A percentile compares a stretch with the other conserved stretches of the same genome.
Evolutionary conservation across 2,888 invertebrate genomes (phyloP).

Genomic region (Cheilosia scutellata): DNA sequence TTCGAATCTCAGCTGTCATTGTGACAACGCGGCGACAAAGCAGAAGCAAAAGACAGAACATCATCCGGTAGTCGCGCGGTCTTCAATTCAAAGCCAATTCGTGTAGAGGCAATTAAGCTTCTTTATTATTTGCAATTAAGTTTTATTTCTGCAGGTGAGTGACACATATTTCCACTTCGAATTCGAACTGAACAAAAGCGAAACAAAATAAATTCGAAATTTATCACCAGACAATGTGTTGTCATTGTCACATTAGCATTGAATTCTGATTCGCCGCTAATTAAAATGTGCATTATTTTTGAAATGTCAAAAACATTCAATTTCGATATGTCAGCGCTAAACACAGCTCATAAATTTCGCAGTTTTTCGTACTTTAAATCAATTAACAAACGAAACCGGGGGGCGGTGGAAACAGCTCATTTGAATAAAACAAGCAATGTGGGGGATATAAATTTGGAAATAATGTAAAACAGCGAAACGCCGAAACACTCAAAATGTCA

Average conservation of each 20-base stretch:
- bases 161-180: constrained; percentile 56
- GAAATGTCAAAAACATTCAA: constrained; percentile 68
- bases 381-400: constrained; percentile 48
- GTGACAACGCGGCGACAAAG: constrained; percentile 30
- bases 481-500: constrained; percentile 67
- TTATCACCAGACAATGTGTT: constrained; percentile 33
- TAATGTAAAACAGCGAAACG: constrained; percentile 62
- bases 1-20: constrained; percentile 24
- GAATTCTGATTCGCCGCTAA: constrained; percentile 48
- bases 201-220: constrained; percentile 42
- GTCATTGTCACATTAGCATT: constrained; percentile 64
- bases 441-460: constrained; percentile 68
- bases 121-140: constrained; percentile 72
- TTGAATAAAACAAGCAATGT: constrained; percentile 73
- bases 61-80: constrained; percentile 66
- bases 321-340: constrained; percentile 43
- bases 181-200: constrained; percentile 27
- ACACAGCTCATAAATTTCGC: constrained; percentile 47
- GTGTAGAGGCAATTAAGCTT: constrained; percentile 70
- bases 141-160: constrained; percentile 64
- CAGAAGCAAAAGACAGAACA: constrained; percentile 43
- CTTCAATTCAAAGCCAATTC: constrained; percentile 58
- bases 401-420: constrained; percentile 27
- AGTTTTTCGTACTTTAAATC: constrained; percentile 50
- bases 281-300: constrained; percentile 62